These are phyloP conservation scores for Subacronicta megacephala DNA, from an alignment of 2,888 invertebrate genomes.

Conservation along the genomic window DNA sequence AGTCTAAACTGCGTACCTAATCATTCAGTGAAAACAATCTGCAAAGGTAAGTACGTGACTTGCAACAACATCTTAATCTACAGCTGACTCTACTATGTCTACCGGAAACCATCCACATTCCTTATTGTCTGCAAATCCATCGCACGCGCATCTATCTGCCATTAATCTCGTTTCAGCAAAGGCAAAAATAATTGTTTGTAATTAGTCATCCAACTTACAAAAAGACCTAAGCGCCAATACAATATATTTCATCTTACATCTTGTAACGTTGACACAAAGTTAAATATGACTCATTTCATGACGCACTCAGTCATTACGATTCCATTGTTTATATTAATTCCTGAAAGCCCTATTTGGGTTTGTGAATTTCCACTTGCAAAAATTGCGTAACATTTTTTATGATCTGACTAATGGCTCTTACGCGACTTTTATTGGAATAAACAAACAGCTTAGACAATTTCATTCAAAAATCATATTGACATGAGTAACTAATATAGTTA, in stretches of 20 bases:
- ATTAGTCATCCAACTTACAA: slow-evolving; percentile 33
- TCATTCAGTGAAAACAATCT: slow-evolving; percentile 6
- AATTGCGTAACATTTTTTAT: slow-evolving; percentile 49
- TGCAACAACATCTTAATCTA: slow-evolving; percentile 37
- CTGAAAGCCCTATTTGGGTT: slow-evolving; percentile 42
- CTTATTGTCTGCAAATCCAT: slow-evolving; percentile 53
- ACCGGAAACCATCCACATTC: slow-evolving; percentile 40
- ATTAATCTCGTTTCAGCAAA: slow-evolving; percentile 53
- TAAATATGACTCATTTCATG: slow-evolving; percentile 31
- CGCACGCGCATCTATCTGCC: slow-evolving; percentile 37
- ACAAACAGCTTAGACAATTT: too few species aligned
- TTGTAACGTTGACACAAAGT: slow-evolving; percentile 27
- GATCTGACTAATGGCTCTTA: slow-evolving; percentile 32
- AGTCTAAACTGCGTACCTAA: background rate
- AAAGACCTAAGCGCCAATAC: slow-evolving; percentile 27
- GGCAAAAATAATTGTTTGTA: slow-evolving; percentile 48
- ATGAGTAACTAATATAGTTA: too few species aligned
- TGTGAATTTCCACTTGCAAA: slow-evolving; percentile 44
- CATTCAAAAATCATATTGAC: too few species aligned
- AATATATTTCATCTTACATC: slow-evolving; percentile 13
- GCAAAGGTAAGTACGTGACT: slow-evolving; percentile 24
- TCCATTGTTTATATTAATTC: slow-evolving; percentile 46
- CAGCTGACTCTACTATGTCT: slow-evolving; percentile 3
- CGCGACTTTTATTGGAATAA: slow-evolving; percentile 9
- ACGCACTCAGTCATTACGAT: slow-evolving; percentile 30